These are phyloP conservation scores for Bombus cullumanus DNA, from an alignment of 1,140 invertebrate species.

Conservation along the genomic window DNA sequence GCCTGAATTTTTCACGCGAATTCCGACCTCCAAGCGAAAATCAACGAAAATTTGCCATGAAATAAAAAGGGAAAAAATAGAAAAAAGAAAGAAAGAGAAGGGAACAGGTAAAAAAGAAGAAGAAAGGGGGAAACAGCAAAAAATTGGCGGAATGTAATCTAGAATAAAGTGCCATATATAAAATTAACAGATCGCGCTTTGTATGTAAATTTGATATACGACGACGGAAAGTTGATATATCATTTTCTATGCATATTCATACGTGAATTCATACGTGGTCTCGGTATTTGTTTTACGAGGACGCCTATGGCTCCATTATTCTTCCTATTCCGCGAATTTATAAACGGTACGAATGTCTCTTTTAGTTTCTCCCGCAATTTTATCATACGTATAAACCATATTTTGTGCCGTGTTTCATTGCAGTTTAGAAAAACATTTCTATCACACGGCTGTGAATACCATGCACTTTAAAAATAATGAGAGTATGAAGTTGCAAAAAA, in stretches of 20 bases:
- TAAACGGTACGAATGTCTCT: not conserved
- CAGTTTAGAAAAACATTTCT: not conserved
- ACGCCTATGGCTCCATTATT: slow-evolving; percentile 24
- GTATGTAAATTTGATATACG: slow-evolving; percentile 50
- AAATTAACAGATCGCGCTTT: slow-evolving; percentile 52
- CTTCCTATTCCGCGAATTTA: slow-evolving; percentile 33
- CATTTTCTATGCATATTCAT: slow-evolving; percentile 50
- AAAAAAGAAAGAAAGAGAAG: too few species aligned
- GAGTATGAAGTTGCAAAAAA: not conserved
- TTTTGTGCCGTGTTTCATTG: not conserved
- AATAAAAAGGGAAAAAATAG: not conserved
- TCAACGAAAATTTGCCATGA: not conserved
- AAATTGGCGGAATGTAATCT: slow-evolving; percentile 37
- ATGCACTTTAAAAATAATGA: not conserved
- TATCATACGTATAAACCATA: not conserved
- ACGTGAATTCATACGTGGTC: slow-evolving; percentile 16
- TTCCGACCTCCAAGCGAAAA: not conserved
- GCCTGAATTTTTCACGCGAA: slow-evolving; percentile 15
- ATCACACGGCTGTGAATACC: not conserved
- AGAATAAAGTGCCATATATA: slow-evolving; percentile 39
- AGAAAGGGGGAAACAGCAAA: not conserved
- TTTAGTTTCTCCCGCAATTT: not conserved
- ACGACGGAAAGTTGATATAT: slow-evolving; percentile 38
- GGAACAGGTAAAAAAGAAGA: slow-evolving; percentile 1
- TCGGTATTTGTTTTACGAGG: slow-evolving; percentile 30